These are phyloP conservation scores for Sanderia malayensis DNA, from an alignment of 30 jellyfish, hydroid and myxozoan species.

Conservation along the genomic window DNA sequence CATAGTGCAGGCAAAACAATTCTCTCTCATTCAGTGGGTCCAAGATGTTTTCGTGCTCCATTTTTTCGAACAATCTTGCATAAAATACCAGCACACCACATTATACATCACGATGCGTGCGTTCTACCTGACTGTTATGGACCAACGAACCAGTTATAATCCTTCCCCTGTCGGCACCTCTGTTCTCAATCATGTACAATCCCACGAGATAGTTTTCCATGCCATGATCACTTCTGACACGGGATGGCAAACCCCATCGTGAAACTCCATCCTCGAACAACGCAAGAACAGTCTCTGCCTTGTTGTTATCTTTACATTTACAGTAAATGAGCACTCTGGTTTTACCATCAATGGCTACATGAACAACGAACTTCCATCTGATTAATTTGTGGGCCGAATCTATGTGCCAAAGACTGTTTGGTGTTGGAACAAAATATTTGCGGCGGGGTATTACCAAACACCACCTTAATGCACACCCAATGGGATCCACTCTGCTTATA, in stretches of 20 bases:
- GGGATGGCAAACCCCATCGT: constrained; percentile 11
- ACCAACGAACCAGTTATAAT: not conserved
- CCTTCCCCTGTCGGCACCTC: not conserved
- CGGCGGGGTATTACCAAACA: not conserved
- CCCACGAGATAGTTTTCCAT: constrained; percentile 7
- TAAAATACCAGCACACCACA: not conserved
- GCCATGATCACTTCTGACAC: constrained; percentile 3
- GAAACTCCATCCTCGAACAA: constrained; percentile 9
- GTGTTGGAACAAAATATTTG: not conserved
- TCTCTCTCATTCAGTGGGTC: not conserved
- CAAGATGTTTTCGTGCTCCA: not conserved
- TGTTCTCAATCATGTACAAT: not conserved
- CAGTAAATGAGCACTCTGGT: not conserved
- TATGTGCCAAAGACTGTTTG: not conserved
- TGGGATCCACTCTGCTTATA: constrained; percentile 8
- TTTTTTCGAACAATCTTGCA: not conserved
- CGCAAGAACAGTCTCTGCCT: constrained; percentile 13
- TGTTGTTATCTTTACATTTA: constrained; percentile 3
- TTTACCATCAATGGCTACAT: not conserved
- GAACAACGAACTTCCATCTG: not conserved
- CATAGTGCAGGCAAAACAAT: not conserved
- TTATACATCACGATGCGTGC: not conserved
- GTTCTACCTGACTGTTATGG: not conserved
- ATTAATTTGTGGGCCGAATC: not conserved
- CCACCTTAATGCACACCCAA: constrained; percentile 2